Evolutionary conservation across 2,797 vertebrate species (phyloP).

Genomic region (Hydrophis major): DNA sequence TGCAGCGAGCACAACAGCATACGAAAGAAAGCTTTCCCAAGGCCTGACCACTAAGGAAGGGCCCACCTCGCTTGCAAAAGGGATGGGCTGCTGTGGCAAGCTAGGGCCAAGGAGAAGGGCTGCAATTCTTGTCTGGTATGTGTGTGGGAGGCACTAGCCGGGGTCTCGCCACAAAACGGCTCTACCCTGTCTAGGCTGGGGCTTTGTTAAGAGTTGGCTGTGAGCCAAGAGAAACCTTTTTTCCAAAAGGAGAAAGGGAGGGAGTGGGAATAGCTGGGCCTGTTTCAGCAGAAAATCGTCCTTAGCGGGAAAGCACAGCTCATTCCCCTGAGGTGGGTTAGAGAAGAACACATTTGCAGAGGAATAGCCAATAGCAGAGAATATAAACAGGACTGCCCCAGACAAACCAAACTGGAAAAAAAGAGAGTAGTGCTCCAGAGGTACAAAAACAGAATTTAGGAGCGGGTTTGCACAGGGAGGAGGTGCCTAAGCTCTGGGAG

Average conservation of each 20-base stretch:
- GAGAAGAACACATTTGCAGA: neutral
- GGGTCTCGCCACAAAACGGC: slow-evolving; percentile 45
- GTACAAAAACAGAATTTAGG: neutral
- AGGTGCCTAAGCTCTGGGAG: neutral
- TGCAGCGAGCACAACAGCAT: neutral
- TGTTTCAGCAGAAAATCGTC: slow-evolving; percentile 3
- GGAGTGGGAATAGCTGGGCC: slow-evolving; percentile 43
- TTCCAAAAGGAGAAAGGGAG: slow-evolving; percentile 25
- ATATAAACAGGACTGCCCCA: neutral
- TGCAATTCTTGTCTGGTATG: neutral
- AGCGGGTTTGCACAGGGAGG: neutral
- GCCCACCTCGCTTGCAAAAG: neutral
- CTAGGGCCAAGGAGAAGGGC: neutral
- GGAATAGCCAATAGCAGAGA: neutral
- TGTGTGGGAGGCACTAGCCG: slow-evolving; percentile 54
- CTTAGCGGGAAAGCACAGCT: slow-evolving; percentile 19
- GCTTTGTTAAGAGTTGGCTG: slow-evolving; percentile 60
- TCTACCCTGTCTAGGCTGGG: slow-evolving; percentile 56
- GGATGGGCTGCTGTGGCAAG: slow-evolving; percentile 9
- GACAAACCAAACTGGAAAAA: neutral
- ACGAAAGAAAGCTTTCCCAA: neutral
- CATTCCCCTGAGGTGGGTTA: slow-evolving; percentile 20
- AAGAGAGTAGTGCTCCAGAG: neutral
- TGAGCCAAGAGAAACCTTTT: slow-evolving; percentile 63
- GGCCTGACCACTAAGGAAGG: neutral